These are phyloP conservation scores for Philaethria dido DNA, from an alignment of 2,888 invertebrate species.

Conservation along the genomic window DNA sequence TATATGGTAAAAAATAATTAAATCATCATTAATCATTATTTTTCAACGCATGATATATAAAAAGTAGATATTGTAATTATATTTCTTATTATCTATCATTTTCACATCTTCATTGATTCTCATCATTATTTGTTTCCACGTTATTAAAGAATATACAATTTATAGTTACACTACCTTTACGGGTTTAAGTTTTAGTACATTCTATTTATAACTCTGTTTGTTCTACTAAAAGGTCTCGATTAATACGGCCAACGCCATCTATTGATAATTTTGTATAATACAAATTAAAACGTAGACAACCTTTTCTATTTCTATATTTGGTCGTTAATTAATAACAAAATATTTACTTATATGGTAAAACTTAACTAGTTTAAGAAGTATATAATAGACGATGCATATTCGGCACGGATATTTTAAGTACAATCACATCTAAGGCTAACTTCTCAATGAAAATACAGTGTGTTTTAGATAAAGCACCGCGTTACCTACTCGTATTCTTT, in stretches of 20 bases:
- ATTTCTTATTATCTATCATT: neutral
- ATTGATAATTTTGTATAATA: neutral
- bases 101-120: neutral
- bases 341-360: no score
- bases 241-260: constrained; percentile 10
- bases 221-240: neutral
- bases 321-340: neutral
- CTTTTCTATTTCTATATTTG: neutral
- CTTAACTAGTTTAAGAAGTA: no score
- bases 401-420: no score
- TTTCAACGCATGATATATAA: neutral
- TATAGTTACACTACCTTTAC: neutral
- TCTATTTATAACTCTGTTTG: neutral
- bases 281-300: neutral
- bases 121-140: neutral
- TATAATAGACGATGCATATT: no score
- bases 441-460: no score
- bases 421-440: no score
- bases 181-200: neutral
- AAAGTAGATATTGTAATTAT: no score
- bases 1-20: neutral
- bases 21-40: neutral
- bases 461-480: no score
- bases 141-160: neutral
- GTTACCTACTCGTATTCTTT: no score